Conservation (phyloP, 2,797 vertebrate species). For the Okamejei kenojei region DNA sequence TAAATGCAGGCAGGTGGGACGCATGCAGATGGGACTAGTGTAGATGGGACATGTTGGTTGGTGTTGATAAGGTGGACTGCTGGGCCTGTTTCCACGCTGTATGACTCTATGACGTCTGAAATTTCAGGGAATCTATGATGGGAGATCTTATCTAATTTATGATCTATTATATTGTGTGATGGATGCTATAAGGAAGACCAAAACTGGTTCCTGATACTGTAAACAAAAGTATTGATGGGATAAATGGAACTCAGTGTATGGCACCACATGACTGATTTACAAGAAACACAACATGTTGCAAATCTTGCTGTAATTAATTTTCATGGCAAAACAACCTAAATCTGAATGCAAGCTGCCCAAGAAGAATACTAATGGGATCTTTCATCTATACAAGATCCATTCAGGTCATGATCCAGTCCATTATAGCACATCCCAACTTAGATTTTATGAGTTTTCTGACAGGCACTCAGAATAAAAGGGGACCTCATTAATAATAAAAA, state of each 20-base stretch:
- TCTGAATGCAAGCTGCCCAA: not conserved
- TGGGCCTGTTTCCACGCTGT: too few relatives aligned
- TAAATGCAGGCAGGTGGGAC: too few relatives aligned
- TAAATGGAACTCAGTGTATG: not conserved
- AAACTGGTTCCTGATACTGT: not conserved
- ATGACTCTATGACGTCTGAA: not conserved
- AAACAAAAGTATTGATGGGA: not conserved
- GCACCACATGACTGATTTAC: not conserved
- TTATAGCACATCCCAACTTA: not conserved
- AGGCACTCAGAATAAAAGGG: constrained; percentile 13
- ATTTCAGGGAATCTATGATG: not conserved
- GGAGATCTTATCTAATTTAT: not conserved
- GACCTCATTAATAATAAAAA: constrained; percentile 14
- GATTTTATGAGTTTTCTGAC: constrained; percentile 1
- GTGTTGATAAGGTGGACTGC: too few relatives aligned
- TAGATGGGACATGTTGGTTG: too few relatives aligned
- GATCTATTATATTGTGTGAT: not conserved
- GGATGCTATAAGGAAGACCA: not conserved
- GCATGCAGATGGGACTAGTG: too few relatives aligned
- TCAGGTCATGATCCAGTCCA: constrained; percentile 3
- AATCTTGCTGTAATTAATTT: not conserved
- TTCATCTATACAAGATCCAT: not conserved
- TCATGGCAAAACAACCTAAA: not conserved
- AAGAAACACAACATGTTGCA: not conserved
- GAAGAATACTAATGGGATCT: not conserved